Evolutionary conservation across 2,888 invertebrate genomes (phyloP), one percentile per base, ranked within the genome.

Genomic region (Cataglyphis livida): DNA sequence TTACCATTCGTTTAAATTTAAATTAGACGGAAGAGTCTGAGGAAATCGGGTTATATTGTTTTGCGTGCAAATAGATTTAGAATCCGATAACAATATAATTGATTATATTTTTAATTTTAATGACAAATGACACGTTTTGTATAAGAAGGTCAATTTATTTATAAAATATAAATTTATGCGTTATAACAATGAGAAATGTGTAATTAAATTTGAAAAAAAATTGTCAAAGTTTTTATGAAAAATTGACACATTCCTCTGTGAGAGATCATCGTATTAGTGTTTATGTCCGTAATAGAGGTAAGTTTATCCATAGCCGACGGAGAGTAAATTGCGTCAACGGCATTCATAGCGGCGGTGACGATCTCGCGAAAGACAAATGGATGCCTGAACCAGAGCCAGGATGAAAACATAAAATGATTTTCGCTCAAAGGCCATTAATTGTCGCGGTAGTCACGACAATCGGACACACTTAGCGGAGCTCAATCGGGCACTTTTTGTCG

Each of bases 321-420:
- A 15, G n/a, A n/a, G 28, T n/a, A 54, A 44, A 59, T 54, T 21
- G 71, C 44, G 21, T 66, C 51, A 44, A 32, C 48, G 6, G 15
- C 4, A 10, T 66, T 25, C 6, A 68, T 25, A 32, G 41, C 70
- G 57, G 7, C 7, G n/a, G 1, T 21, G 38, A 28, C 15, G 28
- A 32, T 21, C 38, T 28, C 41, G 21, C 38, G 78, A 12, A 59
- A 25, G 61, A 44, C 57, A 25, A 57, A 44, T 2, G 41, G 18
- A 62, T 38, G 68, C 18, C 9, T 21, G 75, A n/a, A 57, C 12
- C 28, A 28, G 59, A 21, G 64, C 18, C 75, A 57, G 61, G 91
- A 92, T 92, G 92, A 92, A 92, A 92, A 91, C 92, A 92, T 92
- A 92, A 92, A 92, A 91, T 89, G 90, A 92, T 92, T 91, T 88